phyloP scores from a whole-genome alignment of 2,888 invertebrate species.

The Ormyrus pomaceus region DNA sequence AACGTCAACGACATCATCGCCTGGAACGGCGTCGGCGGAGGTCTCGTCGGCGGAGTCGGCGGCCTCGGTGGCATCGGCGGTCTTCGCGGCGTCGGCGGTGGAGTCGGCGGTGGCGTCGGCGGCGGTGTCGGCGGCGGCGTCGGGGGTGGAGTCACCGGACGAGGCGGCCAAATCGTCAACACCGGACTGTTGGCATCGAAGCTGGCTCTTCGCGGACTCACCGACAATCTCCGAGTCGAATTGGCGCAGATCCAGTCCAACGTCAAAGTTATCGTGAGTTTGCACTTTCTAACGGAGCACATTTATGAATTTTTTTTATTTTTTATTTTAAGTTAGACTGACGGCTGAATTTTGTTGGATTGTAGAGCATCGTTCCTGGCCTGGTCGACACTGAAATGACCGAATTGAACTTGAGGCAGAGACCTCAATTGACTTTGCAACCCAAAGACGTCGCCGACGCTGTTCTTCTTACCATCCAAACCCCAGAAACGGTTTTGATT shows the following conservation, averaged over 20 bases:
- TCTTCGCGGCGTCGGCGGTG: too few relatives aligned
- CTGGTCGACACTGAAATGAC: slow-evolving; percentile 78
- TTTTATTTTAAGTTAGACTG: too few relatives aligned
- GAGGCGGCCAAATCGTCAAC: slow-evolving; percentile 42
- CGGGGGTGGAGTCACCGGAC: too few relatives aligned
- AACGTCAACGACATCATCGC: slow-evolving; percentile 63
- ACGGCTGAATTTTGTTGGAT: slow-evolving; percentile 33
- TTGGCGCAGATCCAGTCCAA: slow-evolving; percentile 69
- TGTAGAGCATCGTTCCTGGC: slow-evolving; percentile 81
- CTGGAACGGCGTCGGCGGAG: not conserved
- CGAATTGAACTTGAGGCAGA: slow-evolving; percentile 61
- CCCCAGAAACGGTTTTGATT: slow-evolving; percentile 65
- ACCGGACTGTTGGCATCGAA: slow-evolving; percentile 75
- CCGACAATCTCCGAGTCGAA: slow-evolving; percentile 75
- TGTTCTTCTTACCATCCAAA: slow-evolving; percentile 71
- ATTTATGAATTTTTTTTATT: too few relatives aligned
- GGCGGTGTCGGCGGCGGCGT: too few relatives aligned
- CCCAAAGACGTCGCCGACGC: slow-evolving; percentile 74
- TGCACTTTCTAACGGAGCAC: not conserved
- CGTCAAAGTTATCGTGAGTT: slow-evolving; percentile 70
- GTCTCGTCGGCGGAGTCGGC: too few relatives aligned
- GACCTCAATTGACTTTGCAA: slow-evolving; percentile 66
- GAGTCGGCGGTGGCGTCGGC: too few relatives aligned
- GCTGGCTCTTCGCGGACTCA: slow-evolving; percentile 74
- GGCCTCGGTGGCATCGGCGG: too few relatives aligned